phyloP scores from a whole-genome alignment of 2,888 invertebrate genomes.

The Choreutis nemorana region DNA sequence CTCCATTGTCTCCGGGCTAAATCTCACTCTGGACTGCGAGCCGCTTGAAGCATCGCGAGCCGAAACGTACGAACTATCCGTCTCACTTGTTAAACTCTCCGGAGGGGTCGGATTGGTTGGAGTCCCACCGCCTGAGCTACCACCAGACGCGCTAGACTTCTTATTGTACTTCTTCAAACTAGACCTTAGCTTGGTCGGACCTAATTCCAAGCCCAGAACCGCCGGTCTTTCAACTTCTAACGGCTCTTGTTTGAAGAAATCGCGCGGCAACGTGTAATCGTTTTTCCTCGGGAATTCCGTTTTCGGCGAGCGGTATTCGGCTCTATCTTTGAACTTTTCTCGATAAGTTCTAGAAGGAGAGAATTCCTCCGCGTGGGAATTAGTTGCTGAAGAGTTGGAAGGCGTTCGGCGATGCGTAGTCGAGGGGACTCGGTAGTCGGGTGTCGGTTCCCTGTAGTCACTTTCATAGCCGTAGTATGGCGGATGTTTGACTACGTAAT shows the following conservation, averaged over 20 bases:
- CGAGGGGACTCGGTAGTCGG: constrained; percentile 35
- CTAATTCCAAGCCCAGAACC: constrained; percentile 70
- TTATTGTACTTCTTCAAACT: constrained; percentile 78
- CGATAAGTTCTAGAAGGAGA: constrained; percentile 44
- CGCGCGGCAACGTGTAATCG: constrained; percentile 46
- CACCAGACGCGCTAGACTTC: constrained; percentile 60
- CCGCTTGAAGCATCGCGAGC: constrained; percentile 78
- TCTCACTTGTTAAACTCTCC: constrained; percentile 83
- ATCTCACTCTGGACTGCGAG: constrained; percentile 76
- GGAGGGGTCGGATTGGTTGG: constrained; percentile 88
- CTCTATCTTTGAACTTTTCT: constrained; percentile 26
- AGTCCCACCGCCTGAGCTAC: constrained; percentile 72
- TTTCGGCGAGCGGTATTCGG: constrained; percentile 35
- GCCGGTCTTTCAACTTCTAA: constrained; percentile 47
- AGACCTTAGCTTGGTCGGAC: constrained; percentile 74
- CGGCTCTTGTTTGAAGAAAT: constrained; percentile 38
- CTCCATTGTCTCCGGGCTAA: constrained; percentile 78
- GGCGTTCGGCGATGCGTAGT: constrained; percentile 77
- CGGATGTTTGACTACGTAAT: constrained; percentile 51
- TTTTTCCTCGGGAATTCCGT: constrained; percentile 44
- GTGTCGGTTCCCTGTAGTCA: constrained; percentile 44
- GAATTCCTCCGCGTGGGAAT: constrained; percentile 60
- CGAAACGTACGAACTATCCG: constrained; percentile 86
- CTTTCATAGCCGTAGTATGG: no score
- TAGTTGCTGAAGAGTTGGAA: constrained; percentile 73